Conservation (phyloP, 2,797 vertebrate genomes). For the Pagetopsis macropterus region DNA sequence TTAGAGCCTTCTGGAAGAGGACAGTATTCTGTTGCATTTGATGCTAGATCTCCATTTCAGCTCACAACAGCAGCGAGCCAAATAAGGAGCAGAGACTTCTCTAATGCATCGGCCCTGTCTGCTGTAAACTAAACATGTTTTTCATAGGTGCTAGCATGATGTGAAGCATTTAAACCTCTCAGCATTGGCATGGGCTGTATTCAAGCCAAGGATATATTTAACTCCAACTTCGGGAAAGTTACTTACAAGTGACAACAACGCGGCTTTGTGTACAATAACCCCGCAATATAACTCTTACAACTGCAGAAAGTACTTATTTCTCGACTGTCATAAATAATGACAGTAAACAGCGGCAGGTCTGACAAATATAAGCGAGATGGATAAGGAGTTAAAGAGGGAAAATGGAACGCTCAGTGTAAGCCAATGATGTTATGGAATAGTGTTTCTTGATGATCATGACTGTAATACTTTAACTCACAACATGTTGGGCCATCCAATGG, state of each 20-base stretch:
- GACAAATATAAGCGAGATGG: not conserved
- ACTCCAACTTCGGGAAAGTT: conserved; percentile 29
- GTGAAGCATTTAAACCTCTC: conserved; percentile 15
- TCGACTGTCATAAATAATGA: not conserved
- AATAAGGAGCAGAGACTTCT: conserved; percentile 52
- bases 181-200: not conserved
- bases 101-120: not conserved
- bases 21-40: conserved; percentile 44
- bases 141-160: not conserved
- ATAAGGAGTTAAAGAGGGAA: not conserved
- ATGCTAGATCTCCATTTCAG: conserved; percentile 54
- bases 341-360: not conserved
- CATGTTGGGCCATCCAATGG: not conserved
- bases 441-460: not conserved
- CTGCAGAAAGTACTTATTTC: not conserved
- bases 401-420: not conserved
- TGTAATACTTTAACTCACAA: not conserved
- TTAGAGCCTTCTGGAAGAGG: conserved; percentile 14
- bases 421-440: not conserved
- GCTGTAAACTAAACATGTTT: not conserved
- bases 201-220: conserved; percentile 18
- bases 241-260: conserved; percentile 11
- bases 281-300: not conserved
- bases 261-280: not conserved
- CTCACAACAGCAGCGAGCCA: conserved; percentile 48